Evolutionary conservation across 2,113 vertebrate species (phyloP), one percentile per base, ranked within the genome.

Genomic region (Vimba vimba): DNA sequence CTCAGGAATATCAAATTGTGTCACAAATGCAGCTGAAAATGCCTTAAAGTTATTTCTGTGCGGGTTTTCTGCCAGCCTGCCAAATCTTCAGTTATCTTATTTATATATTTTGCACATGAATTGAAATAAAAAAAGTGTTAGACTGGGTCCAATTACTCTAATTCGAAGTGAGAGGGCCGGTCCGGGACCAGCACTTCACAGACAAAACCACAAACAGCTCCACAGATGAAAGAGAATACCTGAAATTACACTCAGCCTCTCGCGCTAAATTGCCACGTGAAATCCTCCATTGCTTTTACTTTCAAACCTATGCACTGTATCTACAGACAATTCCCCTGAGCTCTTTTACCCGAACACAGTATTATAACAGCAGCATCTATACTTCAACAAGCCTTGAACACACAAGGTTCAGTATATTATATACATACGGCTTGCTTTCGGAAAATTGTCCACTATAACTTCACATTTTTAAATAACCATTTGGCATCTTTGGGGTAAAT

Each of bases 61-160:
- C 81, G 82, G 83, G 79, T 87, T 89, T 68, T 82, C 84, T 90
- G 84, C 81, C 43, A 13, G 64, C 86, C 89, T 86, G 90, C 57
- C 36, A 52, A 52, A 83, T 91, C 89, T 87, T 88, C 89, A 86
- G 87, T 94, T 94, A 93, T 93, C 92, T 91, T 93, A 92, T 94
- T 94, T 95, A 91, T 93, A 90, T 89, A 92, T 94, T 94, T 94
- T 93, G 91, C 92, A 93, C 90, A 92, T 93, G 91, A 93, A 94
- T 95, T 91, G 91, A 66, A 90, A 90, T 89, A 11, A 33, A 33
- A 33, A 33, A 33, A 33, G 88, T 89, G 91, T 87, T 91, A 87
- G 88, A 89, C 86, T 45, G n/a, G 39, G 86, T 90, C 92, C 92
- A 95, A 93, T 95, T 95, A 93, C 90, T 87, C 77, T 30, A 90